Evolutionary conservation across 2,113 vertebrate genomes (phyloP).

Genomic region (Petrocephalus microphthalmus): DNA sequence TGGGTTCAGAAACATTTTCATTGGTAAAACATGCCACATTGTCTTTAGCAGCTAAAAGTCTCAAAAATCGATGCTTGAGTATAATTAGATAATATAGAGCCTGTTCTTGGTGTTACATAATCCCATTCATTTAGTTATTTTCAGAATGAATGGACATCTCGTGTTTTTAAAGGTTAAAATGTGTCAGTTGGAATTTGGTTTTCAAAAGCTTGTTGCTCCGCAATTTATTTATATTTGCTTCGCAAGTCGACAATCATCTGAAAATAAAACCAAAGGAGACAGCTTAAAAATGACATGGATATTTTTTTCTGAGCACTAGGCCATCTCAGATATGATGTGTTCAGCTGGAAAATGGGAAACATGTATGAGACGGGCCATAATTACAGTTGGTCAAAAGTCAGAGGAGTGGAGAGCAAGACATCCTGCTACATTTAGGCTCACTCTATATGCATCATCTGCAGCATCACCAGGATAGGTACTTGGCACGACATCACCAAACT

Average conservation of each 20-base stretch:
- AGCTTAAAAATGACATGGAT: background rate
- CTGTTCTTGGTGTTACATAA: background rate
- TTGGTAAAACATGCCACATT: background rate
- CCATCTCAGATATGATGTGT: background rate
- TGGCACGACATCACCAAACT: background rate
- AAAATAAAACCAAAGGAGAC: background rate
- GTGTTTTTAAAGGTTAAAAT: background rate
- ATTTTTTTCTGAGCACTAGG: background rate
- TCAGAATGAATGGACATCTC: background rate
- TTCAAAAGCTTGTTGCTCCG: background rate
- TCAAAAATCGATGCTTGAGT: background rate
- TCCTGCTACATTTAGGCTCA: background rate
- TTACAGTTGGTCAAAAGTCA: background rate
- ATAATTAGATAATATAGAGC: background rate
- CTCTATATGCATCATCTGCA: background rate
- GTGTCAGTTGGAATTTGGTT: constrained; percentile 3
- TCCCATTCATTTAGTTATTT: background rate
- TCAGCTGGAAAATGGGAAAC: background rate
- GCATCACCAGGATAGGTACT: background rate
- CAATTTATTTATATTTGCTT: background rate
- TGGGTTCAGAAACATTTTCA: background rate
- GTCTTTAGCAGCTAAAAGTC: background rate
- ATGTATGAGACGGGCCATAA: background rate
- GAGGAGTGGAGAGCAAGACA: background rate
- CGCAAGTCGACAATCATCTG: background rate